Evolutionary conservation across 1,140 invertebrate species (phyloP).

Genomic region (Macrosteles quadrilineatus): DNA sequence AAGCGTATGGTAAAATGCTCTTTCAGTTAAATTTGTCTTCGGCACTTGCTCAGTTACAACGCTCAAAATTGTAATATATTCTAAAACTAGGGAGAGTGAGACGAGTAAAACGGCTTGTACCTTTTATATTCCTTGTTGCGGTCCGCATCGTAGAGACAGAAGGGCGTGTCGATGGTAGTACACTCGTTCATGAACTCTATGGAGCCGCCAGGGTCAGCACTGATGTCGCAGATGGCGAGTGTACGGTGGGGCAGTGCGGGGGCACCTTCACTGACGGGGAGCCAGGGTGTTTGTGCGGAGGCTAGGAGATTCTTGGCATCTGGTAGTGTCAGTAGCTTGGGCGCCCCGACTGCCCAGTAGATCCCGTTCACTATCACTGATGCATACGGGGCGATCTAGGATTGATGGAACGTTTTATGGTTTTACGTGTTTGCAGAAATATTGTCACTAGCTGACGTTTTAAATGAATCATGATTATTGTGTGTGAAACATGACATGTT

Average conservation of each 20-base stretch:
- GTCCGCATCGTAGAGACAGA: slow-evolving; percentile 98
- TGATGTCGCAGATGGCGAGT: slow-evolving; percentile 96
- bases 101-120: too few relatives aligned
- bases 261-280: slow-evolving; percentile 75
- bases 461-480: too few relatives aligned
- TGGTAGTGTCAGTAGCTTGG: slow-evolving; percentile 94
- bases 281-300: slow-evolving; percentile 88
- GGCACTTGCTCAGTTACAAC: too few relatives aligned
- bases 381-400: slow-evolving; percentile 93
- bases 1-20: too few relatives aligned
- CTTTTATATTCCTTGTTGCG: slow-evolving; percentile 95
- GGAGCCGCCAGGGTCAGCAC: slow-evolving; percentile 97
- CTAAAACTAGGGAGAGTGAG: too few relatives aligned
- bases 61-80: too few relatives aligned
- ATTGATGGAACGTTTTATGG: too few relatives aligned
- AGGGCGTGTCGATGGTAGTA: slow-evolving; percentile 98
- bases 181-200: slow-evolving; percentile 99
- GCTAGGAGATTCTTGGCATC: slow-evolving; percentile 94
- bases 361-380: slow-evolving; percentile 98
- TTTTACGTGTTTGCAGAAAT: too few relatives aligned
- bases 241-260: slow-evolving; percentile 88
- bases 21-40: too few relatives aligned
- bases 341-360: slow-evolving; percentile 97
- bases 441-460: too few relatives aligned
- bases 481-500: too few relatives aligned